These are phyloP conservation scores for Marasmarcha lunaedactyla DNA, from an alignment of 2,888 invertebrate species.

Conservation along the genomic window DNA sequence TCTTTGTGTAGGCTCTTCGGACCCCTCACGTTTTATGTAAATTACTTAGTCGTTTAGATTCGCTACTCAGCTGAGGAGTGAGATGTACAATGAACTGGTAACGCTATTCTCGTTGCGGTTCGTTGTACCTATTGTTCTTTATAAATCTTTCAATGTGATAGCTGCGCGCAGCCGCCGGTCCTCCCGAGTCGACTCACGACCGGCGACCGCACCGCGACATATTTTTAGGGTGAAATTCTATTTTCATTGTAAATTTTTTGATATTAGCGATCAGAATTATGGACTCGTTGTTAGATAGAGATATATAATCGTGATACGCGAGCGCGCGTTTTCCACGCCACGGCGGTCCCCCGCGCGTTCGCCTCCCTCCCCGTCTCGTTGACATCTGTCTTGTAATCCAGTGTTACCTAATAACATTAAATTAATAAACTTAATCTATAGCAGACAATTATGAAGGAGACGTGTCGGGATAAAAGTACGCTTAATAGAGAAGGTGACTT, in stretches of 20 bases:
- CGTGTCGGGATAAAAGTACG: slow-evolving; percentile 60
- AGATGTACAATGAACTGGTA: slow-evolving; percentile 21
- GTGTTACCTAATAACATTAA: slow-evolving; percentile 43
- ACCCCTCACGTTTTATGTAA: slow-evolving; percentile 32
- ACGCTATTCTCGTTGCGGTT: slow-evolving; percentile 17
- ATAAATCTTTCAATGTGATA: slow-evolving; percentile 69
- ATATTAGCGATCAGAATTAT: slow-evolving; percentile 60
- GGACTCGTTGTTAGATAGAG: slow-evolving; percentile 64
- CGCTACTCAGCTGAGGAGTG: slow-evolving; percentile 31
- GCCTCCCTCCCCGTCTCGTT: slow-evolving; percentile 45
- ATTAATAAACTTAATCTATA: slow-evolving; percentile 43
- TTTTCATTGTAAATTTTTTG: slow-evolving; percentile 68
- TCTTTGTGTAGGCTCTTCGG: slow-evolving; percentile 79
- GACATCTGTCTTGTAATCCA: slow-evolving; percentile 60
- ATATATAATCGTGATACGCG: slow-evolving; percentile 57
- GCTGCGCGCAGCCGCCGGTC: slow-evolving; percentile 55
- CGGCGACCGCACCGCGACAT: slow-evolving; percentile 49
- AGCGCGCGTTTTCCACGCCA: slow-evolving; percentile 54
- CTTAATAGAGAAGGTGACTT: slow-evolving; percentile 57
- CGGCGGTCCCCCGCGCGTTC: slow-evolving; percentile 37
- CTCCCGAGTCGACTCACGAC: slow-evolving; percentile 50
- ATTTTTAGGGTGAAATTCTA: slow-evolving; percentile 68
- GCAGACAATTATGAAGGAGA: slow-evolving; percentile 46
- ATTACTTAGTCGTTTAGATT: slow-evolving; percentile 49
- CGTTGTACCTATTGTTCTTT: slow-evolving; percentile 45